Evolutionary conservation across 1,140 invertebrate genomes (phyloP).

Genomic region (Heliconius hewitsoni): DNA sequence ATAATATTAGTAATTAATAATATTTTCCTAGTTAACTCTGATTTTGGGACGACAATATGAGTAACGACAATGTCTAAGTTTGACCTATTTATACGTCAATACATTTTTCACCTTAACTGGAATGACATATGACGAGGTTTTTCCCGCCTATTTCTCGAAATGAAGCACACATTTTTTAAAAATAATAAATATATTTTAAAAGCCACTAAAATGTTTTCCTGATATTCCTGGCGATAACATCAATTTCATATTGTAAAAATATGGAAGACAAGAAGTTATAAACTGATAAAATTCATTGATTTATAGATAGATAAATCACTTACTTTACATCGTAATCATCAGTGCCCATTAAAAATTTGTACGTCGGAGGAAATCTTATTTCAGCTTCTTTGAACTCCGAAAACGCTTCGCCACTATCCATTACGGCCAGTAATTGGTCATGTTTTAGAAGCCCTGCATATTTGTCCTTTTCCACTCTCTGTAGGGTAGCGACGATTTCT

Average conservation of each 20-base stretch:
- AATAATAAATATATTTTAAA: neutral
- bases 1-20: too few species aligned
- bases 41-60: neutral
- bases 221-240: too few species aligned
- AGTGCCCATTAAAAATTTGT: conserved; percentile 89
- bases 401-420: conserved; percentile 88
- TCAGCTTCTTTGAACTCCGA: conserved; percentile 88
- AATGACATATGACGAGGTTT: neutral
- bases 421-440: conserved; percentile 88
- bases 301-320: neutral
- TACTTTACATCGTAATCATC: conserved; percentile 91
- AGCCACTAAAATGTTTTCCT: too few species aligned
- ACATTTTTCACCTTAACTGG: neutral
- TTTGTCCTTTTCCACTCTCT: conserved; percentile 84
- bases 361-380: conserved; percentile 93
- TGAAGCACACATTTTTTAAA: neutral
- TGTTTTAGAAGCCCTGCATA: conserved; percentile 84
- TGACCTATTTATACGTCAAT: neutral
- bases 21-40: neutral
- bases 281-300: too few species aligned
- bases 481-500: conserved; percentile 85
- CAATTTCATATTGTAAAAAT: too few species aligned
- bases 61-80: neutral
- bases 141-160: neutral
- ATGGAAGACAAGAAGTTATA: too few species aligned